Conservation (phyloP, 2,888 invertebrate species). For the Byasa hedistus region DNA sequence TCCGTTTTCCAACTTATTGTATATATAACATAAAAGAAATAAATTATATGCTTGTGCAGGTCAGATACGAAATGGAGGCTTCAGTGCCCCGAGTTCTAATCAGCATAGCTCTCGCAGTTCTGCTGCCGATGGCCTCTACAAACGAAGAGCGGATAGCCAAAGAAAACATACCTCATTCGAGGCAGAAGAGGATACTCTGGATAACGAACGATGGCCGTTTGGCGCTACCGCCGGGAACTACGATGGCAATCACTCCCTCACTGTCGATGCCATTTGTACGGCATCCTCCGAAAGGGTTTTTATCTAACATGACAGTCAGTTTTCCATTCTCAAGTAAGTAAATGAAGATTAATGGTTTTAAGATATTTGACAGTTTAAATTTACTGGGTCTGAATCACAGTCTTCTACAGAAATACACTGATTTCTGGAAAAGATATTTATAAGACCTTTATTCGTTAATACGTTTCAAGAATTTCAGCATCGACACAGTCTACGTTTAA, state of each 20-base stretch:
- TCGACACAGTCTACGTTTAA: no score
- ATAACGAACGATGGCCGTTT: conserved; percentile 91
- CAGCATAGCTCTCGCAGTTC: conserved; percentile 69
- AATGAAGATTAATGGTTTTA: background rate
- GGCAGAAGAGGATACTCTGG: conserved; percentile 91
- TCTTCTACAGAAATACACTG: no score
- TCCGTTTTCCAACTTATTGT: background rate
- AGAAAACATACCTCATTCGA: conserved; percentile 81
- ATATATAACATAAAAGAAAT: background rate
- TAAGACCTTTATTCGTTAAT: no score
- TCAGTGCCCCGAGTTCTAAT: conserved; percentile 66
- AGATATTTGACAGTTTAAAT: conserved; percentile 2
- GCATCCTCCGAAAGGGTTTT: conserved; percentile 91
- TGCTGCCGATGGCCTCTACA: conserved; percentile 67
- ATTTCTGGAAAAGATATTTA: no score
- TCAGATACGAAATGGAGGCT: conserved; percentile 68
- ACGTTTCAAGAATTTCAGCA: no score
- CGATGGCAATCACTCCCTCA: conserved; percentile 89
- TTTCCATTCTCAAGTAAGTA: conserved; percentile 91
- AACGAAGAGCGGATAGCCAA: conserved; percentile 57
- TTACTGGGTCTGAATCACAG: no score
- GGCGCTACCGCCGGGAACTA: conserved; percentile 90
- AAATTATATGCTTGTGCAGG: background rate
- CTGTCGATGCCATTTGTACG: conserved; percentile 90
- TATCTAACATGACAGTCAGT: conserved; percentile 90